Evolutionary conservation across 2,797 vertebrate genomes (phyloP), one percentile per base, ranked within the genome.

Genomic region (Sebastes aleutianus): DNA sequence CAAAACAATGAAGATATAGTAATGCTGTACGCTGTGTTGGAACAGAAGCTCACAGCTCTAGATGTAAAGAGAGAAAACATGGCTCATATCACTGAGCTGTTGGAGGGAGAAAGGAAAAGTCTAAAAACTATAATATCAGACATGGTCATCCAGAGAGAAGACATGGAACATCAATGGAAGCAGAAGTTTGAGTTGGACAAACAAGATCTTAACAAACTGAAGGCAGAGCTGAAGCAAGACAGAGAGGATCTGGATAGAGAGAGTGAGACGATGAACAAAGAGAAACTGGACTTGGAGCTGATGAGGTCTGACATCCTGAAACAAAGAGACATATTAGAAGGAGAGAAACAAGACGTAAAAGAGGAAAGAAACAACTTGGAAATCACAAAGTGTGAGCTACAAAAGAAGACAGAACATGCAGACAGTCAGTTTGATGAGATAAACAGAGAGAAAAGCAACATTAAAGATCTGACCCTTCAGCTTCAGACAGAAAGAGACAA

Each of bases 151-250:
- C 61, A 63, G 3, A 34, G 31, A 34, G 2, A 63, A 34, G 31
- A n/a, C 3, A 34, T 34, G 20, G 9, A n/a, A 63, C 12, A 7
- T n/a, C 61, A 63, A 63, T 3, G 10, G 61, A n/a, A n/a, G 20
- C 61, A 34, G 31, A 22, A n/a, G 20, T 22, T 1, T 36, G n/a
- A 39, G 6, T 64, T 32, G 63, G 13, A 39, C 12, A 26, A 26
- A 18, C n/a, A 3, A 43, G 11, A 84, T 59, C 6, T 75, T 34
- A 57, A 88, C 57, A 71, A 74, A 36, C 32, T 71, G 6, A n/a
- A 27, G 34, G 24, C 56, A 76, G 57, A 36, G 13, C 80, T 70
- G 72, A 83, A 5, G 59, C 39, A 43, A 43, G 39, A 43, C 0
- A 43, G 39, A 43, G 2, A 43, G 5, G 64, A 80, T 36, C 14